Conservation (phyloP, 2,888 invertebrate species). For the Diarsia brunnea region DNA sequence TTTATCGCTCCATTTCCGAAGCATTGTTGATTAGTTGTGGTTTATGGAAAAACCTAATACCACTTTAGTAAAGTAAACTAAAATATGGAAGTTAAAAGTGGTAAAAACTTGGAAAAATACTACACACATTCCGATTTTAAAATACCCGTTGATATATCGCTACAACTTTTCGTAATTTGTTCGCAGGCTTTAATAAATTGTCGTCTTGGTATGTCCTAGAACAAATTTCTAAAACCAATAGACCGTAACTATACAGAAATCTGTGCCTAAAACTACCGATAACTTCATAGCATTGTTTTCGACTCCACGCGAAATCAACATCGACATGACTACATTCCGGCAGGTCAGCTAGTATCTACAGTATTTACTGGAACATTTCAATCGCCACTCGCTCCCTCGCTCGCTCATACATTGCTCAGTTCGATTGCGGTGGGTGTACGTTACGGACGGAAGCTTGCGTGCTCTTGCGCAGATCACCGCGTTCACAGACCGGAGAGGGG, state of each 20-base stretch:
- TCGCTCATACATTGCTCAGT: slow-evolving; percentile 70
- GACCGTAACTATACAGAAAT: slow-evolving; percentile 25
- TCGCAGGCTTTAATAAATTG: neutral
- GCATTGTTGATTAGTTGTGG: neutral
- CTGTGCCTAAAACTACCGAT: slow-evolving; percentile 6
- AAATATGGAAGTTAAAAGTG: neutral
- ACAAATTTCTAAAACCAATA: slow-evolving; percentile 23
- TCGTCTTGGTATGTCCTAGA: slow-evolving; percentile 1
- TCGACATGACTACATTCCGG: slow-evolving; percentile 20
- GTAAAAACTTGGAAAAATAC: neutral
- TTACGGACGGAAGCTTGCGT: slow-evolving; percentile 81
- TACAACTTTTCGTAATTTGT: neutral
- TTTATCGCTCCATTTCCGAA: slow-evolving; percentile 19
- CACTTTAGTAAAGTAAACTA: neutral
- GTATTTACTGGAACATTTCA: slow-evolving; percentile 36
- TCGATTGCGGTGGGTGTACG: slow-evolving; percentile 70
- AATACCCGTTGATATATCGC: too few relatives aligned
- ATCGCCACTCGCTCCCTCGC: slow-evolving; percentile 62
- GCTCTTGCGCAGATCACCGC: slow-evolving; percentile 79
- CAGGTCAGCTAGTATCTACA: slow-evolving; percentile 11
- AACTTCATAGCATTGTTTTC: slow-evolving; percentile 34
- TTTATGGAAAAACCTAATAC: slow-evolving; percentile 1
- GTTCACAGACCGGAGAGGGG: slow-evolving; percentile 69
- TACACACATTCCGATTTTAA: neutral
- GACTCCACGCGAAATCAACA: slow-evolving; percentile 24